Base-by-base conservation (phyloP, 2,797 vertebrate species). In the Remorina albescens region DNA sequence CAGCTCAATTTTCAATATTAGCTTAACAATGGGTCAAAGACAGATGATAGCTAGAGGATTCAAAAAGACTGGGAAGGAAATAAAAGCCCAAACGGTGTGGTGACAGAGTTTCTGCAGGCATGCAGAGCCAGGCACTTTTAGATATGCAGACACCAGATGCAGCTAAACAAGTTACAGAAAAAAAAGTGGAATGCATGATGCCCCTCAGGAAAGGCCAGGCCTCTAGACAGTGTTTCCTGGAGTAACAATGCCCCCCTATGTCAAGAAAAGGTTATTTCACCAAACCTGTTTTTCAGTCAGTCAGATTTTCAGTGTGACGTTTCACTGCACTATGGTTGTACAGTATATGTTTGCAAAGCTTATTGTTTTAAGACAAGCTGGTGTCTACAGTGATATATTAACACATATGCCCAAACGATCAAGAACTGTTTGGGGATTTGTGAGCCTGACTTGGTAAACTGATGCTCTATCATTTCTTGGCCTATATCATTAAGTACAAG, bases 181-280 rank as follows among this genome's bases (percentile, higher is more conserved):
- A n/a, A n/a, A 19, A 34, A 21, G 8, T 56, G 2, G 41, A 18
- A 30, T 10, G 26, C 42, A 46, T 69, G 44, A n/a, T 44, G 2
- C 8, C 23, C 55, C 2, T 36, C 6, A 21, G 63, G 37, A 61
- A 13, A 56, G 42, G 30, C 36, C 10, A 36, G 16, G 2, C 21
- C 15, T 13, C 4, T 23, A 6, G 15, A 21, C n/a, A 51, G 47
- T 23, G 25, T 7, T 23, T 4, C 37, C 44, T 64, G 8, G 30
- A 16, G 44, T 61, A 53, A 34, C 42, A 23, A 1, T 15, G 63
- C 74, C 84, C 67, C 50, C 87, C 37, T 46, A 44, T 83, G 85
- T 72, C 39, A 63, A 44, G 21, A 32, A 16, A 49, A 32, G 26
- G 71, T 41, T 34, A 62, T 26, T 19, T 49, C 16, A 37, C 0